Evolutionary conservation across 2,113 vertebrate genomes (phyloP), one percentile per base, ranked within the genome.

Genomic region (Sclerurus mexicanus): DNA sequence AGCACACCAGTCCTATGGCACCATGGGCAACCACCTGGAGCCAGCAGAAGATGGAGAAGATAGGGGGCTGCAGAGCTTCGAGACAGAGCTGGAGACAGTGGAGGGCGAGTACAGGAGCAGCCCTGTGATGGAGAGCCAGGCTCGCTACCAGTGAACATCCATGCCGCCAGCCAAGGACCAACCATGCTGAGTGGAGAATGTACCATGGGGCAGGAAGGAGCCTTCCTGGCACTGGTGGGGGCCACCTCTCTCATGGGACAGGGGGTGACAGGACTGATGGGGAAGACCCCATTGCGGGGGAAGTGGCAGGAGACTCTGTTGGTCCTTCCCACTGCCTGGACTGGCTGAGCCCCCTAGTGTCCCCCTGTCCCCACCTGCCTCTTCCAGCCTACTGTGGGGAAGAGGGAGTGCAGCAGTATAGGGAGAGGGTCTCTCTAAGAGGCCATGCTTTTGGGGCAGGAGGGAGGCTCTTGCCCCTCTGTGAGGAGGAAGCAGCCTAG

Each of bases 1-100:
- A 0, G 99, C 99, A 7, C 99, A 99, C 96, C 99, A 99, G 93
- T 98, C 98, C 90, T 99, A 99, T 2, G 99, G 99, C 49, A 98
- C 99, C 82, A 99, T 99, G 98, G 98, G 98, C 90, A 98, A 98
- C 91, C 98, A 98, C 68, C 98, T 98, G 55, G 98, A 98, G 88
- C 98, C 98, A 30, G 98, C 90, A 1, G 98, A 98, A 75, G 93
- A 93, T 0, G 96, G 97, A 37, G 98, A 86, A 15, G 96, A 97
- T 3, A 94, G 91, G 2, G 46, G 82, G 20, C 89, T 98, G 93
- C 98, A 98, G 96, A 98, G 98, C 85, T 98, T 97, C 6, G 98
- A 98, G 62, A 98, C 98, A 4, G 98, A 99, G 96, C 97, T 99
- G 94, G 98, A 98, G 94, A 98, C 98, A 23, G 97, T 98, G 74